Evolutionary conservation across 2,113 vertebrate species (phyloP), one percentile per base, ranked within the genome.

Genomic region (Oxygymnocypris stewartii): DNA sequence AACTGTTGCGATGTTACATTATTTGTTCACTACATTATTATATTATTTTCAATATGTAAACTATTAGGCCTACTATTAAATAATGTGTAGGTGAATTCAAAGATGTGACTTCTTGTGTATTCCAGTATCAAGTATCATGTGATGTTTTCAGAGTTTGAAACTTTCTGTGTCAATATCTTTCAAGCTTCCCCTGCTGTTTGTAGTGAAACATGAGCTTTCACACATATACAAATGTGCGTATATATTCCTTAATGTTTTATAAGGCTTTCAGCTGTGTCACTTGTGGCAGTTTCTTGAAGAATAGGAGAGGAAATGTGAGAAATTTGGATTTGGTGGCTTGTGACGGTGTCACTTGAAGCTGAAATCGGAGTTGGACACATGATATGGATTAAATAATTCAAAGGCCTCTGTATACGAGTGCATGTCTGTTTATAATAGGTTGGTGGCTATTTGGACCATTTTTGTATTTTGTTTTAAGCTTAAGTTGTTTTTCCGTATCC

Each of bases 351-450:
- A 44, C 88, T 90, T 89, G 14, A 78, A 88, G 84, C 90, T 81
- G 91, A 90, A 92, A 94, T 84, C 28, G 51, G 91, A 94, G 88
- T 16, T 25, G 78, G 90, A 88, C 90, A 93, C 84, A 82, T 4
- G 92, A 94, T 91, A 71, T 47, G 49, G 47, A 42, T 90, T 94
- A 77, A 94, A 94, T 95, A 85, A 94, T 94, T 94, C 84, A 94
- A 51, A 18, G 25, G 75, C 67, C 20, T 67, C 65, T 85, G 84
- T 75, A 75, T 76, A 37, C 1, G n/a, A 57, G 71, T n/a, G 71
- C 82, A 47, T 75, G 61, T 74, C 63, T 85, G 67, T 79, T 79
- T 86, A 51, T 85, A 81, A 78, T 74, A 73, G 85, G 77, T 84
- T 78, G 28, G 78, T 80, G 0, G 59, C 31, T 81, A 63, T 79